Percentiles rank a stretch among this genome's conserved stretches.
These are phyloP conservation scores for Didymodactylos carnosus DNA, from an alignment of 2,888 invertebrate genomes.

Conservation along the genomic window DNA sequence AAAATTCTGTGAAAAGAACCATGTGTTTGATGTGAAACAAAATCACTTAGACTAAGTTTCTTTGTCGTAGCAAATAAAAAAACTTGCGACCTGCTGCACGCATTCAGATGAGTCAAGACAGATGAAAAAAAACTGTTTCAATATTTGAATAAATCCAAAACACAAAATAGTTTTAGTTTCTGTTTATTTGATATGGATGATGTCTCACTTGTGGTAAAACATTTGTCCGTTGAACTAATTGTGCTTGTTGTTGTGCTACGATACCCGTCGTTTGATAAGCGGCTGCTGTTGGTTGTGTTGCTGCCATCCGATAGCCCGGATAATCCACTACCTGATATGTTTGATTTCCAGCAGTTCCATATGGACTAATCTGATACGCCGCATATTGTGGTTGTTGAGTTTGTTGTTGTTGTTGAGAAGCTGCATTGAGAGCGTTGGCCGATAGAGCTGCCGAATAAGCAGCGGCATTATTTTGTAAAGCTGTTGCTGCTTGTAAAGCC, in stretches of 20 bases:
- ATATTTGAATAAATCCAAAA: too few species aligned
- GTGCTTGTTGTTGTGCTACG: not conserved
- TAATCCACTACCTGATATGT: not conserved
- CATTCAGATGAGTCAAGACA: too few species aligned
- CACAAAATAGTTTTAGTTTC: too few species aligned
- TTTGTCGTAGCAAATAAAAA: too few species aligned
- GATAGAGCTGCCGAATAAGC: too few species aligned
- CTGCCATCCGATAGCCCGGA: not conserved
- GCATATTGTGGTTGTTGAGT: not conserved
- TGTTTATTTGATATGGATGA: not conserved
- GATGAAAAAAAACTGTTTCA: too few species aligned
- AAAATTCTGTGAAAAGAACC: too few species aligned
- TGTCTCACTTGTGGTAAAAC: not conserved
- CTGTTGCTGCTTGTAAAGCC: too few species aligned
- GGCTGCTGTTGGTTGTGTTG: not conserved
- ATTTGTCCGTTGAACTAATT: not conserved
- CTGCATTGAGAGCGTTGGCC: too few species aligned
- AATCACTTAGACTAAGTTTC: too few species aligned
- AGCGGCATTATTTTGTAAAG: not conserved
- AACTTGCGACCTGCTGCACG: too few species aligned
- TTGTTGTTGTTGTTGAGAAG: not conserved
- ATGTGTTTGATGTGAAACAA: too few species aligned
- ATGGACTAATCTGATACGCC: not conserved
- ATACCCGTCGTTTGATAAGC: not conserved
- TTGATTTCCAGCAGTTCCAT: not conserved